Conservation (phyloP, 2,113 vertebrate genomes). For the Benitochromis conjunctus region DNA sequence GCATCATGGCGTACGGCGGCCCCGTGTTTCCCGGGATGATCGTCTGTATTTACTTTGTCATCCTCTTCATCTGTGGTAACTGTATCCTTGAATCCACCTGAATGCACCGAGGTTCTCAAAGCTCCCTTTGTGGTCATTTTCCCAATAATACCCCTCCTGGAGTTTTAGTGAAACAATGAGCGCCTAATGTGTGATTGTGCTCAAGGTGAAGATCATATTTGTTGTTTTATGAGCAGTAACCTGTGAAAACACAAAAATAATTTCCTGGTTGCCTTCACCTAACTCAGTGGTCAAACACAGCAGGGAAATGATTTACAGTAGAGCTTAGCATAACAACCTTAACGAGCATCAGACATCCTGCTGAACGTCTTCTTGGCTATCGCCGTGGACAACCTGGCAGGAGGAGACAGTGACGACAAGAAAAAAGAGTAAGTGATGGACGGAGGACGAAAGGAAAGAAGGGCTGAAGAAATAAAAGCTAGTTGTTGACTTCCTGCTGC, state of each 20-base stretch:
- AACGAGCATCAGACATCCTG: conserved; percentile 67
- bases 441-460: not conserved
- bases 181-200: not conserved
- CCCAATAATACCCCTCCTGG: not conserved
- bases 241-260: not conserved
- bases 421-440: conserved; percentile 63
- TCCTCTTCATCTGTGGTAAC: conserved; percentile 95
- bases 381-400: conserved; percentile 76
- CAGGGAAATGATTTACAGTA: not conserved
- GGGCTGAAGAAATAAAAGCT: not conserved
- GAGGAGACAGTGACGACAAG: conserved; percentile 66
- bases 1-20: conserved; percentile 92
- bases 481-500: not conserved
- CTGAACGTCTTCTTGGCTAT: conserved; percentile 79
- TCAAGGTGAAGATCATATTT: not conserved
- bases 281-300: not conserved
- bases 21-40: conserved; percentile 91
- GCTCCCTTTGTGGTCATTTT: not conserved
- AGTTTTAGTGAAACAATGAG: not conserved
- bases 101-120: not conserved
- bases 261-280: too few relatives aligned
- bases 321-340: conserved; percentile 9
- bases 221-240: not conserved
- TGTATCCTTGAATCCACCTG: conserved; percentile 72
- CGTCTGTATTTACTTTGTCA: conserved; percentile 90